These are phyloP conservation scores for Eufriesea mexicana DNA, from an alignment of 1,140 invertebrate species.

Conservation along the genomic window DNA sequence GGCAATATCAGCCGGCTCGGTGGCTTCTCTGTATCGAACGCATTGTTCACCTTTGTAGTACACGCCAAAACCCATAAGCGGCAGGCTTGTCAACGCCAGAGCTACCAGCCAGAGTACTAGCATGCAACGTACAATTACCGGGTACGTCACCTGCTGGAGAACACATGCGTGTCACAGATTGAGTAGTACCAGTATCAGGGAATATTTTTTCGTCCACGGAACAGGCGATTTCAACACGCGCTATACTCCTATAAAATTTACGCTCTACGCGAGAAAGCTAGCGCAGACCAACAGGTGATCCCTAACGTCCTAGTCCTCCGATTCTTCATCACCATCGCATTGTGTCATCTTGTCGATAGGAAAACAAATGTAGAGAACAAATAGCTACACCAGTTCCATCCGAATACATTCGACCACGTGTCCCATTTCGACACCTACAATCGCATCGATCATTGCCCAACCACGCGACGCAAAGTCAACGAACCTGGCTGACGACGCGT, in stretches of 20 bases:
- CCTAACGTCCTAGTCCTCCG: no score
- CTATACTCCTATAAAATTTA: no score
- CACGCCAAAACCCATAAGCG: conserved; percentile 90
- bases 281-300: no score
- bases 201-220: not conserved
- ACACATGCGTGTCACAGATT: conserved; percentile 58
- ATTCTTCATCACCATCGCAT: no score
- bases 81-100: conserved; percentile 87
- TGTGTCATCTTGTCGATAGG: not conserved
- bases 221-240: no score
- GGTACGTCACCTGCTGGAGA: conserved; percentile 90
- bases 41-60: conserved; percentile 87
- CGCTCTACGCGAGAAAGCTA: no score
- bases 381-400: not conserved
- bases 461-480: conserved; percentile 15
- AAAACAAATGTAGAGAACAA: not conserved
- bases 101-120: conserved; percentile 87
- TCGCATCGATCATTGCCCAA: not conserved
- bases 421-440: not conserved
- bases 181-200: not conserved
- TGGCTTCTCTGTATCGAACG: conserved; percentile 88
- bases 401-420: not conserved
- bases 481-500: conserved; percentile 12
- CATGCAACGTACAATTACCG: conserved; percentile 88
- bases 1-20: conserved; percentile 84